Conservation (phyloP, 2,113 vertebrate species). For the Triplophysa tibetana region DNA sequence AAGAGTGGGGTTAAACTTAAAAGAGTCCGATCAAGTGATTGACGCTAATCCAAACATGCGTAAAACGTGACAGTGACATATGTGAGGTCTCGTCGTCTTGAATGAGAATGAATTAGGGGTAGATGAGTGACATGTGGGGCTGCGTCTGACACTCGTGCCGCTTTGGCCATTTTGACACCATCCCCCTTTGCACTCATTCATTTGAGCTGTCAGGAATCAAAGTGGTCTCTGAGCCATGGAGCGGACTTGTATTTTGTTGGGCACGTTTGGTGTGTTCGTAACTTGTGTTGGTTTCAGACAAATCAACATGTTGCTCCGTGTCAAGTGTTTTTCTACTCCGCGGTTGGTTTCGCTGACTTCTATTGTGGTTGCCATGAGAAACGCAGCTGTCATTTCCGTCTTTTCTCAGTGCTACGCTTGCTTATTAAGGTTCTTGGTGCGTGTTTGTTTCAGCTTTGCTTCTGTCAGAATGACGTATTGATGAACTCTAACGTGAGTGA, state of each 20-base stretch:
- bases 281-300: neutral
- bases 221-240: neutral
- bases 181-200: slow-evolving; percentile 40
- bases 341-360: too few species aligned
- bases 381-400: neutral
- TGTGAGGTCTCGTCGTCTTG: neutral
- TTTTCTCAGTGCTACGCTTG: neutral
- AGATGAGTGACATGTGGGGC: slow-evolving; percentile 10
- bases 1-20: neutral
- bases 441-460: neutral
- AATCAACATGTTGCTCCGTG: neutral
- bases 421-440: neutral
- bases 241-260: too few species aligned
- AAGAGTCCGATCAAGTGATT: neutral
- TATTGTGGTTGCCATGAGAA: too few species aligned
- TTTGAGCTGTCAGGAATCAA: slow-evolving; percentile 12
- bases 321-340: neutral
- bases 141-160: neutral
- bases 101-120: neutral
- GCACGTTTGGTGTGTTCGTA: neutral
- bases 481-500: neutral
- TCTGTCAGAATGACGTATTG: neutral
- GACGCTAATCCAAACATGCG: neutral
- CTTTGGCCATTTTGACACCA: neutral
- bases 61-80: neutral